phyloP scores from a whole-genome alignment of 2,113 vertebrate genomes.

The Bos indicus region DNA sequence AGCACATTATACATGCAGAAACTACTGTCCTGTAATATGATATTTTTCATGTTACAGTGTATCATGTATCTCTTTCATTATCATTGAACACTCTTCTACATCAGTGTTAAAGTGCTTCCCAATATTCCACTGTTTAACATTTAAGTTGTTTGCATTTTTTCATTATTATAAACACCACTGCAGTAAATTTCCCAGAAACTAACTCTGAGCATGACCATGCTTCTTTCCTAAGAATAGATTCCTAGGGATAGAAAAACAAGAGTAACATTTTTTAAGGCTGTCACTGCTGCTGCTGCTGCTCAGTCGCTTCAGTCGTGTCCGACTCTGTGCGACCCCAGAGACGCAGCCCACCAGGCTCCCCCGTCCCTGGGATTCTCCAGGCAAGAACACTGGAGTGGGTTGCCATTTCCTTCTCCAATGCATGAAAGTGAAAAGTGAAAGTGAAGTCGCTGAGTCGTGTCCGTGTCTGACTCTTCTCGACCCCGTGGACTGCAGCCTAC shows the following conservation, averaged over 20 bases:
- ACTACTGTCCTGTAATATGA: not conserved
- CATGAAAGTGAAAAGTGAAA: too few species aligned
- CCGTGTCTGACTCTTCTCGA: too few species aligned
- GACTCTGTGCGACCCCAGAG: too few species aligned
- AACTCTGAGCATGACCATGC: not conserved
- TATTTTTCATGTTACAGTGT: not conserved
- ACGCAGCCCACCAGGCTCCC: too few species aligned
- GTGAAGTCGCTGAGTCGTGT: too few species aligned
- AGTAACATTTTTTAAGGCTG: not conserved
- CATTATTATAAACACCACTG: not conserved
- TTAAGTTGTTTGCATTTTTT: not conserved
- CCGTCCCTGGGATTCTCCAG: too few species aligned
- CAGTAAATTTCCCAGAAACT: not conserved
- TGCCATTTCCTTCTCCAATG: too few species aligned
- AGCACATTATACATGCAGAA: not conserved
- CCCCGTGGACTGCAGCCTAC: too few species aligned
- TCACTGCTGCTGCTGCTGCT: not conserved
- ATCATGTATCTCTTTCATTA: not conserved
- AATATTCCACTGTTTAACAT: not conserved
- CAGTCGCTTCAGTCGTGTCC: too few species aligned
- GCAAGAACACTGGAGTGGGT: too few species aligned
- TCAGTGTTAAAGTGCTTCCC: not conserved
- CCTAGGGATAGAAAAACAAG: not conserved
- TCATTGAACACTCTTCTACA: not conserved
- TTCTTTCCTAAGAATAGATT: not conserved